Evolutionary conservation across 2,113 vertebrate species (phyloP).

Genomic region (Cebidichthys violaceus): DNA sequence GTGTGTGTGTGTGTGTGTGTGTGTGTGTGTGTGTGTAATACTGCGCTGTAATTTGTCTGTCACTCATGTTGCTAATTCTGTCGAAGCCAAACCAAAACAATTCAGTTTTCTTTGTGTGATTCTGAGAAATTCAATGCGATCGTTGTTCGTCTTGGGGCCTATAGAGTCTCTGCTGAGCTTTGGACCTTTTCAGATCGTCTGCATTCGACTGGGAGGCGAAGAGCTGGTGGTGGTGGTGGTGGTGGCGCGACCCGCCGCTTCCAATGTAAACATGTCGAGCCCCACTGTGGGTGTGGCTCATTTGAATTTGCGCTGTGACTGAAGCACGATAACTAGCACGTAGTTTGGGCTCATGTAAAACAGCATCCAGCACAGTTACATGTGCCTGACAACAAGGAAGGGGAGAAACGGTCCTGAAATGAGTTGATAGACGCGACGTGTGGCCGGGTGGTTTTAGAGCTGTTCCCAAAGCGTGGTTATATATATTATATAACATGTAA

Average conservation of each 20-base stretch:
- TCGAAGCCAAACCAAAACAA: constrained; percentile 11
- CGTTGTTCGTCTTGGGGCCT: constrained; percentile 31
- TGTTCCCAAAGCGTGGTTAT: constrained; percentile 57
- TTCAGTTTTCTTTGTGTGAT: constrained; percentile 4
- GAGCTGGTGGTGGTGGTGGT: not conserved
- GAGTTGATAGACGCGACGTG: constrained; percentile 49
- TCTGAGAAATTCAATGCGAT: not conserved
- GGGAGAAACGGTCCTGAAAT: constrained; percentile 22
- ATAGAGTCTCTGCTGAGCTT: constrained; percentile 8
- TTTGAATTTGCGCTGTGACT: constrained; percentile 61
- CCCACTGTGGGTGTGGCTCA: constrained; percentile 47
- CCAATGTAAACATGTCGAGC: constrained; percentile 63
- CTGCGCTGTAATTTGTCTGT: constrained; percentile 44
- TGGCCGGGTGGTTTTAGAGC: constrained; percentile 28
- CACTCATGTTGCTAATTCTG: constrained; percentile 36
- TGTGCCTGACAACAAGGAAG: constrained; percentile 26
- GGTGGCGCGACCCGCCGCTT: not conserved
- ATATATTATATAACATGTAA: constrained; percentile 55
- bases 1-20: constrained; percentile 3
- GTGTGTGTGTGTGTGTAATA: constrained; percentile 32
- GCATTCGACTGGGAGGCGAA: constrained; percentile 16
- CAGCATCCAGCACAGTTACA: constrained; percentile 51
- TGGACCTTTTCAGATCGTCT: constrained; percentile 45
- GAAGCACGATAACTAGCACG: constrained; percentile 33
- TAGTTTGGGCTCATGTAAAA: constrained; percentile 46